A percentile compares a stretch with the other conserved stretches of the same genome.
These are phyloP conservation scores for Stegophylla sp. DNA, from an alignment of 2,888 invertebrate genomes.

Conservation along the genomic window DNA sequence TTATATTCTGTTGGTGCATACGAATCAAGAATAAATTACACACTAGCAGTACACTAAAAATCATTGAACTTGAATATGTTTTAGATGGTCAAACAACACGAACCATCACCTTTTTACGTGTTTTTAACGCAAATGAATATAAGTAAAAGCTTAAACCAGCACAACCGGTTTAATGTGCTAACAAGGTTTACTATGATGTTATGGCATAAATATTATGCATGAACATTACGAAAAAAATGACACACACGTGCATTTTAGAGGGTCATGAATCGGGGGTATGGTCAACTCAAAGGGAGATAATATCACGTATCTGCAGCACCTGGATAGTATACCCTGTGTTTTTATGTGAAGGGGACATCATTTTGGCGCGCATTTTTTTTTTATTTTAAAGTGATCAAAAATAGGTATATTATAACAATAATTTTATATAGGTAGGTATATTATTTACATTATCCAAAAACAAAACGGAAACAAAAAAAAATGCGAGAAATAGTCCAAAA, in stretches of 20 bases:
- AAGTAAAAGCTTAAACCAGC: constrained; percentile 29
- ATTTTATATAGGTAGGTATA: too few species aligned
- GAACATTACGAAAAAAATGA: constrained; percentile 29
- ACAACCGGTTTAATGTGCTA: constrained; percentile 54
- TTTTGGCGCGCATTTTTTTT: constrained; percentile 46
- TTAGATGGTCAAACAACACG: constrained; percentile 9
- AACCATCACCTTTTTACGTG: constrained; percentile 35
- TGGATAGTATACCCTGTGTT: constrained; percentile 21
- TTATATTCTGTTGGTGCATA: not conserved
- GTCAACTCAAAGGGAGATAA: constrained; percentile 44
- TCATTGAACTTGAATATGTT: not conserved
- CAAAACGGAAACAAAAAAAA: too few species aligned
- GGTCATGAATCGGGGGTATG: constrained; percentile 42
- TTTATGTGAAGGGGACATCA: constrained; percentile 6
- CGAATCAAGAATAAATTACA: not conserved
- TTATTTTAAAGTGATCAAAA: not conserved
- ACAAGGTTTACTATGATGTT: constrained; percentile 39
- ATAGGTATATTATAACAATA: too few species aligned
- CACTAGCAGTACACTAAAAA: not conserved
- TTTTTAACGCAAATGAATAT: constrained; percentile 36
- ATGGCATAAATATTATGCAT: constrained; percentile 53
- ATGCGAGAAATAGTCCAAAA: too few species aligned
- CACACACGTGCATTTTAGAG: constrained; percentile 47
- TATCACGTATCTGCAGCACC: constrained; percentile 33
- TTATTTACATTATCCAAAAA: too few species aligned